Evolutionary conservation across 1,140 invertebrate species (phyloP), one percentile per base, ranked within the genome.

Genomic region (Drosophila mojavensis): DNA sequence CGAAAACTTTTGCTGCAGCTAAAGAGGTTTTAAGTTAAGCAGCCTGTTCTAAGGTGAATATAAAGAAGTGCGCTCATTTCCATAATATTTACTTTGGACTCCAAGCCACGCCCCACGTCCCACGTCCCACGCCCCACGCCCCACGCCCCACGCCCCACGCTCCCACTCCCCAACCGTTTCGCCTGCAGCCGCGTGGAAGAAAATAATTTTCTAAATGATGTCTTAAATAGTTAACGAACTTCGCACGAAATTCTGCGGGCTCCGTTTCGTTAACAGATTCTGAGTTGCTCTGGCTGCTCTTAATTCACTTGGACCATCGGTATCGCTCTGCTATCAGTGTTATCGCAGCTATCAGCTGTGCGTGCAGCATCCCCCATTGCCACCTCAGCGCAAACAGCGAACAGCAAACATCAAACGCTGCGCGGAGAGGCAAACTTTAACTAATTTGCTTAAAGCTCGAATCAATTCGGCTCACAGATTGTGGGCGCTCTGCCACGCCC

Each of bases 181-280:
- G 15, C 47, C 45, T 53, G 20, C 66, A 58, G 39, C 84, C 72
- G 70, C 67, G 55, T 69, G 85, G 81, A 84, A 79, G 68, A 89
- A 89, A 89, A 84, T 90, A 89, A 88, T 88, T 88, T 90, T 80
- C 85, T 73, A 84, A 90, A 89, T 89, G 84, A 84, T 90, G 85
- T 89, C 85, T 89, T 90, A 89, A 90, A 88, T 89, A 89, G 84
- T 88, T 88, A 89, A 84, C 77, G 75, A 89, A 89, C 84, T 90
- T 89, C 73, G 80, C 80, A 80, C 84, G 73, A 88, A 78, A 78
- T 59, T 83, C 65, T 78, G 77, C 43, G 67, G 68, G 58, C 51
- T 66, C 58, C 61, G 72, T 70, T 76, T 77, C 62, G 54, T 68
- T 26, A 66, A 30, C 33, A 64, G 53, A 80, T 76, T 62, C 53